A percentile compares a stretch with the other conserved stretches of the same genome.
phyloP scores from a whole-genome alignment of 2,888 invertebrate species.

The Nasonia oneida region DNA sequence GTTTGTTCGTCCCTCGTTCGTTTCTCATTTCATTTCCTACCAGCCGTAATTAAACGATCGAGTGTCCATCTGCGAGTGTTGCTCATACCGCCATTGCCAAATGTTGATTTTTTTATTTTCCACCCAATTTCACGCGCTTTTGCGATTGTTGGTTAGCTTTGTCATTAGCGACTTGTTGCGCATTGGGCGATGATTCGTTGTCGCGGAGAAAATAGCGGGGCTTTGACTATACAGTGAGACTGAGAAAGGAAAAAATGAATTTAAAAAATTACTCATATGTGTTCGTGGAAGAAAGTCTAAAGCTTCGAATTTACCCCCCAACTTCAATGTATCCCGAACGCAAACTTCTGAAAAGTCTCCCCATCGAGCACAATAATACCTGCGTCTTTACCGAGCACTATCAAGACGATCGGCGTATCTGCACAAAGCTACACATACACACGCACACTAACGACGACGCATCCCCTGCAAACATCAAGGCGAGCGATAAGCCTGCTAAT shows the following conservation, averaged over 20 bases:
- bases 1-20: background rate
- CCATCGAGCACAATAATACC: background rate
- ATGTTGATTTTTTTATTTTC: constrained; percentile 13
- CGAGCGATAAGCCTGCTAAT: constrained; percentile 32
- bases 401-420: background rate
- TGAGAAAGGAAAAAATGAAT: no score
- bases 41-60: constrained; percentile 34
- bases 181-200: background rate
- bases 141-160: background rate
- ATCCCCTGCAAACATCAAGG: background rate
- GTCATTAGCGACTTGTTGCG: background rate
- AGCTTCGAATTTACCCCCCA: background rate
- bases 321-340: background rate
- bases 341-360: background rate
- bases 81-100: background rate
- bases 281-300: no score
- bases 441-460: background rate
- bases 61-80: background rate
- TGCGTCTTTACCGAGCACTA: background rate
- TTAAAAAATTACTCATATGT: no score
- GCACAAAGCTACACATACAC: background rate
- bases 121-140: background rate
- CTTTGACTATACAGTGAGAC: no score
- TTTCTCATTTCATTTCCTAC: constrained; percentile 35
- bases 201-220: background rate